phyloP scores from a whole-genome alignment of 2,113 vertebrate genomes.

The Psophia crepitans region DNA sequence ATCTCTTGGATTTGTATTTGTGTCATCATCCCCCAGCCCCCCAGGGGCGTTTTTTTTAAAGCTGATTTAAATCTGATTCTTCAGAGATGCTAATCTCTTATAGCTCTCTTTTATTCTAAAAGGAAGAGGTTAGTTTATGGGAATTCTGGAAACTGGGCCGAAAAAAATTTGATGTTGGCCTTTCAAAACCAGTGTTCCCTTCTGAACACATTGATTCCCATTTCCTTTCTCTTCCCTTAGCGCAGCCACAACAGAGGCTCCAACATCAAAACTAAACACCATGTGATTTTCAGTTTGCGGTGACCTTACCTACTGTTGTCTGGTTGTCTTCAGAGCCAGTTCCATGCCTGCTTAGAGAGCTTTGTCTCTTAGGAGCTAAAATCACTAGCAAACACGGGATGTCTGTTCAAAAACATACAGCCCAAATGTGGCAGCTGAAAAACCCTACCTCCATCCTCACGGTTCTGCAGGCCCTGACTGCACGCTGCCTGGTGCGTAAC shows the following conservation, averaged over 20 bases:
- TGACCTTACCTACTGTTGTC: not conserved
- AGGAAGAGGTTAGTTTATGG: not conserved
- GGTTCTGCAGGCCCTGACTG: not conserved
- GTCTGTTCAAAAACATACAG: not conserved
- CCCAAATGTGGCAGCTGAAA: not conserved
- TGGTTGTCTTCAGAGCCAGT: not conserved
- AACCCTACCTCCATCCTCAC: not conserved
- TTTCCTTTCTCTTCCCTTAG: not conserved
- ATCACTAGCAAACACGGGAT: not conserved
- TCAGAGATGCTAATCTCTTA: not conserved
- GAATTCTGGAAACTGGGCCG: not conserved
- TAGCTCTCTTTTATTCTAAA: not conserved
- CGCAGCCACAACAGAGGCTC: not conserved
- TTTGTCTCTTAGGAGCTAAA: not conserved
- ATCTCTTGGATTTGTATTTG: not conserved
- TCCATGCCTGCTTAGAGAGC: not conserved
- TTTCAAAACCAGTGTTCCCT: not conserved
- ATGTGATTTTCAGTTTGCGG: not conserved
- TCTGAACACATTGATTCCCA: not conserved
- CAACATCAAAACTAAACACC: not conserved
- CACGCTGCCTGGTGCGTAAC: not conserved
- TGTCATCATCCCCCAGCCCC: not conserved
- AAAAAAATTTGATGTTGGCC: not conserved
- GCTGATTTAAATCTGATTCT: not conserved
- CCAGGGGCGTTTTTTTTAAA: not conserved